Evolutionary conservation across 2,113 vertebrate species (phyloP).

Genomic region (Scomber colias): DNA sequence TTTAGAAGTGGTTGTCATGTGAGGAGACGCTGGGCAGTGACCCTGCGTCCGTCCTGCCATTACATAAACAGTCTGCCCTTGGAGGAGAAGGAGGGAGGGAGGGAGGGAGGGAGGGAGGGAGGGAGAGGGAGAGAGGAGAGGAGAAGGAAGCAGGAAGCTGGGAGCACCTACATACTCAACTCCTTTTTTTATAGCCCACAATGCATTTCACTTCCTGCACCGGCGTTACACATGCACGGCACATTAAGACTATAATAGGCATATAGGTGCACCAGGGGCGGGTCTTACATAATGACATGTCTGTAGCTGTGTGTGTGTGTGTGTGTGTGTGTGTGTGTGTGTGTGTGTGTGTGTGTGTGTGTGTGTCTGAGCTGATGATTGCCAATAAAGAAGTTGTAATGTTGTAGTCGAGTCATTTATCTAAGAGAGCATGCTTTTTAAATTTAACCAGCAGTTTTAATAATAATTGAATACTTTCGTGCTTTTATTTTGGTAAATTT

Average conservation of each 20-base stretch:
- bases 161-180: constrained; percentile 68
- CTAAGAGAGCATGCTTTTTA: not conserved
- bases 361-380: not conserved
- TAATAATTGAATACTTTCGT: not conserved
- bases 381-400: not conserved
- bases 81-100: not conserved
- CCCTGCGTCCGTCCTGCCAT: constrained; percentile 40
- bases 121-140: constrained; percentile 31
- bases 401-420: not conserved
- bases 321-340: too few species aligned
- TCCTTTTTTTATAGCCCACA: constrained; percentile 72
- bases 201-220: constrained; percentile 76
- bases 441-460: not conserved
- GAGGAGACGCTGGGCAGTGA: constrained; percentile 34
- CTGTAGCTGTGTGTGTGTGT: constrained; percentile 1
- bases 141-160: constrained; percentile 62
- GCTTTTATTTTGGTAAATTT: not conserved
- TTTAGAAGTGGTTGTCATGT: not conserved
- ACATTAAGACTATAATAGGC: constrained; percentile 53
- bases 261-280: constrained; percentile 33
- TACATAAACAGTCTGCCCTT: constrained; percentile 57
- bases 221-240: constrained; percentile 41
- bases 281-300: constrained; percentile 36
- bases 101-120: not conserved
- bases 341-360: too few species aligned